phyloP scores from a whole-genome alignment of 2,113 vertebrate genomes.

The Sapayoa aenigma region DNA sequence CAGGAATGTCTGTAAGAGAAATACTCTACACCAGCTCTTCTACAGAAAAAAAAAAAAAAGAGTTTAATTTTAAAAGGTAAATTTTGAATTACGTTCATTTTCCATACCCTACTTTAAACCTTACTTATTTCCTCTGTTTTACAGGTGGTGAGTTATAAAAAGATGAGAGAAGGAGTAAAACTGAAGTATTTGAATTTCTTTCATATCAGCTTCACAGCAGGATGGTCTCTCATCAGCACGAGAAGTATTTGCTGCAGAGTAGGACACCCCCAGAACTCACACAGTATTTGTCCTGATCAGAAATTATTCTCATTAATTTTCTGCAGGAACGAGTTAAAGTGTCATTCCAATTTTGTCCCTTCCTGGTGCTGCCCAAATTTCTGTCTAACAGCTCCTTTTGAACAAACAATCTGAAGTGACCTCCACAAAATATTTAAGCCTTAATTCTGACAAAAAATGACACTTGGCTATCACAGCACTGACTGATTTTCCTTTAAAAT shows the following conservation, averaged over 20 bases:
- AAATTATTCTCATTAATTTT: not conserved
- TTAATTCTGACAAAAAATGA: not conserved
- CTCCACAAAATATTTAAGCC: not conserved
- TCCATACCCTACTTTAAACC: not conserved
- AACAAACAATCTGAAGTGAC: not conserved
- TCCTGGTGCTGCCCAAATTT: not conserved
- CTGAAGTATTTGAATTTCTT: not conserved
- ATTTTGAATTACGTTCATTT: not conserved
- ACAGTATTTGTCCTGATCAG: not conserved
- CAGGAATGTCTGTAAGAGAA: not conserved
- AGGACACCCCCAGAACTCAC: not conserved
- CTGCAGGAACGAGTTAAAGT: not conserved
- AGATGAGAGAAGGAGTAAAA: not conserved
- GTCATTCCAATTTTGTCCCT: not conserved
- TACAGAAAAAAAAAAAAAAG: not conserved
- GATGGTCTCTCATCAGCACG: not conserved
- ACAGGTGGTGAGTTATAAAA: not conserved
- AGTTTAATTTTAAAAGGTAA: not conserved
- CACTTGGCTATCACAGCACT: not conserved
- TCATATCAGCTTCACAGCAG: not conserved
- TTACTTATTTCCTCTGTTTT: not conserved
- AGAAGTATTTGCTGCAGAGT: not conserved
- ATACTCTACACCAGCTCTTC: not conserved
- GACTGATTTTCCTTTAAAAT: not conserved
- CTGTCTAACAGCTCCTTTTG: not conserved